Conservation (phyloP, 2,888 invertebrate genomes). For the Achlya flavicornis region DNA sequence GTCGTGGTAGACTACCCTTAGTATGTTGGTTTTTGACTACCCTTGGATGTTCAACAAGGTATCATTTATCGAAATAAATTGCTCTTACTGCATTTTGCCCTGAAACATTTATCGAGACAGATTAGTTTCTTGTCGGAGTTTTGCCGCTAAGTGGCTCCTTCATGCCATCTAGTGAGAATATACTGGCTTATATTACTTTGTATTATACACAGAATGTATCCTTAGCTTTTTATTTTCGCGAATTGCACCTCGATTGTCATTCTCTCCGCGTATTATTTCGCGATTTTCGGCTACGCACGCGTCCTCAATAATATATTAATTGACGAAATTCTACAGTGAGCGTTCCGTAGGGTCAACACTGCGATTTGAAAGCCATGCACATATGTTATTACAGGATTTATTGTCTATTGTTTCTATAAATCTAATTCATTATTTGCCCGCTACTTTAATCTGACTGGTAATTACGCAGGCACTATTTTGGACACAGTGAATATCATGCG, state of each 20-base stretch:
- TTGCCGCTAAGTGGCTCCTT: no score
- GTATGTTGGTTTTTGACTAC: no score
- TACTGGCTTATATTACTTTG: neutral
- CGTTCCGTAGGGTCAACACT: constrained; percentile 34
- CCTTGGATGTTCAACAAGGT: no score
- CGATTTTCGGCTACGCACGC: constrained; percentile 44
- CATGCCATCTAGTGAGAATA: neutral
- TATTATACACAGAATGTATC: constrained; percentile 15
- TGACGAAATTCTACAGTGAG: constrained; percentile 39
- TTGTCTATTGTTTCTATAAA: constrained; percentile 1
- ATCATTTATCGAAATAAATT: no score
- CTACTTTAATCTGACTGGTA: neutral
- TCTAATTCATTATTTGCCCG: neutral
- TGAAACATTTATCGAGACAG: no score
- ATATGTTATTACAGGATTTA: constrained; percentile 25
- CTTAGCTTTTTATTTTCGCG: constrained; percentile 33
- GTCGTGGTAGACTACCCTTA: no score
- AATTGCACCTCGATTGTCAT: constrained; percentile 31
- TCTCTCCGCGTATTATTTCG: constrained; percentile 36
- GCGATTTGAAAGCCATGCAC: constrained; percentile 24
- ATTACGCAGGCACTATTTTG: no score
- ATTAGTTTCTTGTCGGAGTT: no score
- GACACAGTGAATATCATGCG: no score
- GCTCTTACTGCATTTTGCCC: no score
- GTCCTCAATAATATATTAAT: constrained; percentile 50